Evolutionary conservation across 2,797 vertebrate species (phyloP).

Genomic region (Strix occidentalis): DNA sequence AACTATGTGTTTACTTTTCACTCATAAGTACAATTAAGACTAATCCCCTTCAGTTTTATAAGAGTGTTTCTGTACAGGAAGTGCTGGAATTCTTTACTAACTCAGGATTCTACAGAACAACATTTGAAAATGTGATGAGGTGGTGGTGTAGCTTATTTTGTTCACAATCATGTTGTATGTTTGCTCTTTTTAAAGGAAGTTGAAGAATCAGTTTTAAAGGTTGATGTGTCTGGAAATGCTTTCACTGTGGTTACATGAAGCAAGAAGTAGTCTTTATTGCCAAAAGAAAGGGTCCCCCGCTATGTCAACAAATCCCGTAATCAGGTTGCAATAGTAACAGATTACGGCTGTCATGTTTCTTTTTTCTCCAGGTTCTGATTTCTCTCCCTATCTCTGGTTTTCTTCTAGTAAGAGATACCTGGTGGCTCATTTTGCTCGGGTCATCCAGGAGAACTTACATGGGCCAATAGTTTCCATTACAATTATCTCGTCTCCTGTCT

Average conservation of each 20-base stretch:
- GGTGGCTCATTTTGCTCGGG: constrained; percentile 62
- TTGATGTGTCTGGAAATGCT: not conserved
- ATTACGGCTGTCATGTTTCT: constrained; percentile 65
- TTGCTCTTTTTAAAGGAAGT: not conserved
- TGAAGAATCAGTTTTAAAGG: not conserved
- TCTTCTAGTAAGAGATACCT: constrained; percentile 63
- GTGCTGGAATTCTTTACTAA: not conserved
- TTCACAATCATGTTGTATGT: not conserved
- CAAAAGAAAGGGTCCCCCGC: not conserved
- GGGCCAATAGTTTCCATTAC: constrained; percentile 69
- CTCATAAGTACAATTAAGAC: not conserved
- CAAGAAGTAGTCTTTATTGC: not conserved
- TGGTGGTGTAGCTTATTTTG: not conserved
- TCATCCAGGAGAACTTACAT: constrained; percentile 46
- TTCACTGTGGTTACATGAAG: not conserved
- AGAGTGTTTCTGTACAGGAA: not conserved
- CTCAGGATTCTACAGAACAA: not conserved
- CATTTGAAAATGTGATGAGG: not conserved
- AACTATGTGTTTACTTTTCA: constrained; percentile 21
- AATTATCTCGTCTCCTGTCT: constrained; percentile 45
- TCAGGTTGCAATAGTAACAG: constrained; percentile 69
- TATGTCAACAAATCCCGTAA: constrained; percentile 18
- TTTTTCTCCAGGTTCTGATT: constrained; percentile 70
- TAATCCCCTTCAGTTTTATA: not conserved
- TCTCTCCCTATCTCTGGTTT: constrained; percentile 66